Evolutionary conservation across 2,113 vertebrate genomes (phyloP), one percentile per base, ranked within the genome.

Genomic region (Nipponia nippon): DNA sequence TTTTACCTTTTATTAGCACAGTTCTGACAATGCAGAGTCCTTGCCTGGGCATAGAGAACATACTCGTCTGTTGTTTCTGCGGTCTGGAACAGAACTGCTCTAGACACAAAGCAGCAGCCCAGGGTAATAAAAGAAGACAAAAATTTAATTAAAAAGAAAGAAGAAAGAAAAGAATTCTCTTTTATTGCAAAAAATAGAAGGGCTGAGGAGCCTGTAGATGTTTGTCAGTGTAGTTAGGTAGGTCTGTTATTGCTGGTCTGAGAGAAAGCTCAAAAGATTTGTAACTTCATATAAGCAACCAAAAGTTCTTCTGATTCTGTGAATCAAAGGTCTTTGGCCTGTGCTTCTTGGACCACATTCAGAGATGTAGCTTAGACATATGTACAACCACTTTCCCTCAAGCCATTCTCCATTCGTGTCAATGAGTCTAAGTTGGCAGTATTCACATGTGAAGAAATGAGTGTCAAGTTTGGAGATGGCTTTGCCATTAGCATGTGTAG

Each of bases 111-210:
- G 69, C 62, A 79, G 50, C 58, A 85, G 63, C 49, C 49, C 36
- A 86, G 34, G 34, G 46, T 95, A 90, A 86, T 88, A 96, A 87
- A 13, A 83, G 59, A 94, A 94, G 73, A 93, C 58, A 89, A 94
- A 86, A 75, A 86, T 65, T 83, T 87, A 92, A 87, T 94, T 93
- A 88, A 90, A 73, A 95, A 90, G 56, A 76, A 85, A 30, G 25
- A 73, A 56, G 40, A 58, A 81, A 65, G 36, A 58, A 44, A 87
- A 89, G 19, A 58, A 49, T 36, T 75, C 25, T 67, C 26, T 83
- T 95, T 91, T 95, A 81, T 83, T 95, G 53, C 38, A 83, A 63
- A 38, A 92, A 94, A 66, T 49, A 40, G 52, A 92, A 91, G 78
- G 62, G 62, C 59, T 82, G 85, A 95, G 78, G 26, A 89, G 30